Conservation (phyloP, 2,113 vertebrate genomes). For the Etia nguti region DNA sequence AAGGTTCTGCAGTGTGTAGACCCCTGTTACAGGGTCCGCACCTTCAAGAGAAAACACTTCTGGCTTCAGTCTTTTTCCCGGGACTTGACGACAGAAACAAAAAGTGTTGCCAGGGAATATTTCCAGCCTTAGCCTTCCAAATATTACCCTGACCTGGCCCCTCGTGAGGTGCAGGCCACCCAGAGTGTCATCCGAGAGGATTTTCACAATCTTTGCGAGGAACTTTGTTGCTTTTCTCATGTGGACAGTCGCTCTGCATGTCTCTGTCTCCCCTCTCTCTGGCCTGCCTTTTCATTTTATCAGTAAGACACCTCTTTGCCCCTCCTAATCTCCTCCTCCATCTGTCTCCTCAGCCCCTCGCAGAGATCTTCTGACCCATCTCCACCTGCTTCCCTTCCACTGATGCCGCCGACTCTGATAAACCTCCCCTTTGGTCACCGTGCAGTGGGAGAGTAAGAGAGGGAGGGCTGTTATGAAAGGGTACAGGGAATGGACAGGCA, state of each 20-base stretch:
- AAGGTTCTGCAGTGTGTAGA: not conserved
- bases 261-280: not conserved
- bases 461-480: not conserved
- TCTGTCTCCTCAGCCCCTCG: constrained; percentile 30
- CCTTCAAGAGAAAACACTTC: not conserved
- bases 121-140: not conserved
- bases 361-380: constrained; percentile 27
- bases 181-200: not conserved
- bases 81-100: not conserved
- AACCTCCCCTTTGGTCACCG: constrained; percentile 31
- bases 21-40: not conserved
- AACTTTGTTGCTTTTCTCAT: not conserved
- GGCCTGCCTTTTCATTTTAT: constrained; percentile 11
- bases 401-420: constrained; percentile 18
- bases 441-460: not conserved
- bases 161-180: not conserved
- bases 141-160: not conserved
- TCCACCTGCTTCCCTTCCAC: constrained; percentile 16
- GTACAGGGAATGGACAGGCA: not conserved
- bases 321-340: constrained; percentile 33
- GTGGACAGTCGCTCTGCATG: not conserved
- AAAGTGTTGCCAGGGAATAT: not conserved
- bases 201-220: not conserved
- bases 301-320: constrained; percentile 22
- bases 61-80: not conserved